Conservation (phyloP, 2,888 invertebrate genomes). For the Hydropsyche betteni region DNA sequence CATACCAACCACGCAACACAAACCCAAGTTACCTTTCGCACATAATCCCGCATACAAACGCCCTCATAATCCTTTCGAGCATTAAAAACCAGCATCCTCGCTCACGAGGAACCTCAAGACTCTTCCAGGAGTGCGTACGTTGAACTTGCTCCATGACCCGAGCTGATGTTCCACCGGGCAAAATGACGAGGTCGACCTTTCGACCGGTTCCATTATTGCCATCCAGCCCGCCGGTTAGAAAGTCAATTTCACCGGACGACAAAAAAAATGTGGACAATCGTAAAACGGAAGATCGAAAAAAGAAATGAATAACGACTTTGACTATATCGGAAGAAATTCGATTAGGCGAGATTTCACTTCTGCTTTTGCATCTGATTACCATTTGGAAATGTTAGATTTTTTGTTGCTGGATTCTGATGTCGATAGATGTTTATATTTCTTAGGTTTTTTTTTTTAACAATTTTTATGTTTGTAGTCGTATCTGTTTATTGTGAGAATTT, state of each 20-base stretch:
- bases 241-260: constrained; percentile 16
- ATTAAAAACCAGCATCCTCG: too few species aligned
- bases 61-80: too few species aligned
- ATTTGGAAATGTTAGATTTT: too few species aligned
- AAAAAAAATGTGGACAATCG: constrained; percentile 8
- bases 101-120: too few species aligned
- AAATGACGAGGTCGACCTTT: constrained; percentile 15
- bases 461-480: too few species aligned
- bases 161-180: not conserved
- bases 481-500: too few species aligned
- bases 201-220: constrained; percentile 11
- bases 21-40: too few species aligned
- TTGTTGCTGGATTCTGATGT: too few species aligned
- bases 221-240: constrained; percentile 1
- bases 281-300: not conserved
- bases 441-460: too few species aligned
- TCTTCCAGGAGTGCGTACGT: not conserved
- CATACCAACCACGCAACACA: too few species aligned
- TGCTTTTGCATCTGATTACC: not conserved
- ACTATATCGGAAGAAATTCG: constrained; percentile 4
- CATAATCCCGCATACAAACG: too few species aligned
- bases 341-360: constrained; percentile 14
- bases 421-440: too few species aligned
- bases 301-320: constrained; percentile 2
- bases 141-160: constrained; percentile 8